Evolutionary conservation across 2,888 invertebrate genomes (phyloP).

Genomic region (Chydorus sphaericus): DNA sequence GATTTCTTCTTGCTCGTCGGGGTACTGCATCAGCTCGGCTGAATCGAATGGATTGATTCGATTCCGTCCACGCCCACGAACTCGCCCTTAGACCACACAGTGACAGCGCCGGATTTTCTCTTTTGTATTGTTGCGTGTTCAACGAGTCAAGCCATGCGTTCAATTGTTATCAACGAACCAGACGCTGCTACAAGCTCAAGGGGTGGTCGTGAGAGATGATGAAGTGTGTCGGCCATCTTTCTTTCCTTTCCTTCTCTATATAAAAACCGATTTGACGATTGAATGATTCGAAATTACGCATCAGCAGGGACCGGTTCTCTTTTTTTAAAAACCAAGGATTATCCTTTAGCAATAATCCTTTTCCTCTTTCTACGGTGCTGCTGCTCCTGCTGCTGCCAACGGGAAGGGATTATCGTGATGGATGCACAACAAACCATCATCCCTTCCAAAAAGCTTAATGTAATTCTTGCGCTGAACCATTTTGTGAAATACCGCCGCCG

Average conservation of each 20-base stretch:
- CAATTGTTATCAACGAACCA: neutral
- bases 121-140: neutral
- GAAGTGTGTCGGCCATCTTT: neutral
- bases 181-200: neutral
- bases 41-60: slow-evolving; percentile 4
- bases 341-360: neutral
- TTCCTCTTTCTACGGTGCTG: neutral
- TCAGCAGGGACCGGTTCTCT: neutral
- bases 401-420: neutral
- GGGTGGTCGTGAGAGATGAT: neutral
- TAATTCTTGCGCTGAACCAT: slow-evolving; percentile 1
- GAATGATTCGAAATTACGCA: neutral
- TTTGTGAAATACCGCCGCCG: neutral
- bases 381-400: neutral
- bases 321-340: slow-evolving; percentile 1
- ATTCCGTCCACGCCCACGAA: neutral
- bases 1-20: no score
- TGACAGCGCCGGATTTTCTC: neutral
- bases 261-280: slow-evolving; percentile 3
- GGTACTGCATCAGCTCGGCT: neutral
- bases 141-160: neutral
- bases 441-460: slow-evolving; percentile 1
- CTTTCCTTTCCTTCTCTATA: neutral
- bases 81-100: neutral
- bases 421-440: neutral